These are phyloP conservation scores for Augiades crinisus DNA, from an alignment of 2,888 invertebrate species.

Conservation along the genomic window DNA sequence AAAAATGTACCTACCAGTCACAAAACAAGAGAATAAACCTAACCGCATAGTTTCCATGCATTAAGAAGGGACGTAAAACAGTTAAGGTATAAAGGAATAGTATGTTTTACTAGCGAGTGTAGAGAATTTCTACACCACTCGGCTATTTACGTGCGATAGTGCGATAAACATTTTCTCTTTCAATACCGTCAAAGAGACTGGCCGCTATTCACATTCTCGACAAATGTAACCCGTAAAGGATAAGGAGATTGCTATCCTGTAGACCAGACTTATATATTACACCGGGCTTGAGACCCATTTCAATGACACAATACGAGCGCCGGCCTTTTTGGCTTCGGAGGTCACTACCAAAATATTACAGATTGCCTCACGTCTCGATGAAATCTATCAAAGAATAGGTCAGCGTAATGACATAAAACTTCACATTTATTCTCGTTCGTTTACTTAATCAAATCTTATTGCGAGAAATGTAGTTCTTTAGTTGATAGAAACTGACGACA, in stretches of 20 bases:
- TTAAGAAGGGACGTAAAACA: constrained; percentile 63
- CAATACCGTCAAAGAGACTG: constrained; percentile 76
- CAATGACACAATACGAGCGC: constrained; percentile 37
- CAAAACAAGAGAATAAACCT: constrained; percentile 51
- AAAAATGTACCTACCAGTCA: no score
- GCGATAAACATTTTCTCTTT: constrained; percentile 78
- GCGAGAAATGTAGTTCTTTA: no score
- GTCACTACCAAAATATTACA: no score
- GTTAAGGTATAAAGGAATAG: constrained; percentile 75
- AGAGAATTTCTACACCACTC: constrained; percentile 74
- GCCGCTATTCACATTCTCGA: no score
- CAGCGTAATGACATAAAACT: no score
- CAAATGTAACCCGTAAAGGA: constrained; percentile 69
- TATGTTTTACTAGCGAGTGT: constrained; percentile 73
- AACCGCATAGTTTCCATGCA: constrained; percentile 59
- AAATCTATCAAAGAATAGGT: no score
- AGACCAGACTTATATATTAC: constrained; percentile 48
- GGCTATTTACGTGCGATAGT: constrained; percentile 74
- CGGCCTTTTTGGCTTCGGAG: no score
- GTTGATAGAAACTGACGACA: no score
- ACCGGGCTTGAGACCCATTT: constrained; percentile 49
- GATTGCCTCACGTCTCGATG: no score
- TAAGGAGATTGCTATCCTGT: constrained; percentile 60
- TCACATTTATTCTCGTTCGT: no score
- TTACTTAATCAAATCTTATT: no score